Base-by-base conservation (phyloP, 2,113 vertebrate genomes). In the Plecotus auritus region DNA sequence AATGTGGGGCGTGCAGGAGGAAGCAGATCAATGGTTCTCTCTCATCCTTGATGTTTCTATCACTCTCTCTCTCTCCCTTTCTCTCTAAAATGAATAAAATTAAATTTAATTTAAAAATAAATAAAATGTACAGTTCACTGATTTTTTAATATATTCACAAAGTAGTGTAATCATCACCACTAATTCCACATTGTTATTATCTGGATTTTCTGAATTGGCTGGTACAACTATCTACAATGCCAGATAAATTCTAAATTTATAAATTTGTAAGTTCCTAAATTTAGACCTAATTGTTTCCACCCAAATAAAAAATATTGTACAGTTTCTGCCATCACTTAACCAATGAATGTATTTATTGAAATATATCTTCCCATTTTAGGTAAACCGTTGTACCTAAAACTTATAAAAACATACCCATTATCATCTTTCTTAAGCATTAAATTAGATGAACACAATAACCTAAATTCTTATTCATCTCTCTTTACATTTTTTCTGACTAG, bases 311-410 rank as follows among this genome's bases (percentile, higher is more conserved):
- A 83, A 49, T 54, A 28, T 49, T 85, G 69, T 90, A 80, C 18
- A 64, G 45, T 76, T 90, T 90, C 30, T 37, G 78, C 32, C 87
- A 88, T 88, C 61, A 47, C n/a, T 94, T 88, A 92, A 80, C 26
- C n/a, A 80, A 73, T 89, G 20, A 76, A 77, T 91, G 51, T 23
- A 88, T 72, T 96, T 90, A 90, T 13, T 95, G 37, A 94, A 96
- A 91, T 7, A 47, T 42, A 89, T 66, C 30, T 93, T 96, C 14
- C 77, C 82, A 32, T 85, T 77, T 94, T 70, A 92, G 42, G 22
- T 80, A 95, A 89, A 83, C 26, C 73, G 17, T 61, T 92, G 28
- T 85, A 67, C 45, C 66, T 76, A 81, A 92, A 93, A 80, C 20
- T 42, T 90, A 61, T 86, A 42, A 84, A 91, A 73, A 69, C n/a